Base-by-base conservation (phyloP, 2,888 invertebrate genomes). In the Clivina fossor region DNA sequence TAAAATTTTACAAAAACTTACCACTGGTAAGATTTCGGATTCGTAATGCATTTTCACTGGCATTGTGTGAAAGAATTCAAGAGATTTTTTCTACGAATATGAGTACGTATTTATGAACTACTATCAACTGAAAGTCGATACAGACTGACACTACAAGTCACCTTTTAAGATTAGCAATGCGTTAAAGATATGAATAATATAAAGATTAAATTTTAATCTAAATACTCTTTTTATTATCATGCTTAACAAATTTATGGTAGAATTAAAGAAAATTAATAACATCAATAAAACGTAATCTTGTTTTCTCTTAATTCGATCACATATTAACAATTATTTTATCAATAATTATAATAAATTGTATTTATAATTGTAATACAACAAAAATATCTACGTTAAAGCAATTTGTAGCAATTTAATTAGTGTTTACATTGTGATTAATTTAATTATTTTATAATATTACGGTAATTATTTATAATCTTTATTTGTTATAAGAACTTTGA, bases 131-230 rank as follows among this genome's bases (percentile, higher is more conserved):
- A 38, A 38, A 37, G 32, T 38, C n/a, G 11, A 28, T 26, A 28
- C 15, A 46, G 18, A 46, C 46, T 46, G 19, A 24, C 26, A 9
- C 22, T 9, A 20, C 28, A 19, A 22, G 19, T 4, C 16, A 24
- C 9, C 13, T 2, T n/a, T 18, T 19, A 46, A 49, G 49, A 49
- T 49, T 49, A 49, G 18, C 20, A 22, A 28, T 18, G 18, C 38
- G 20, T 15, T 38, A 11, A 32, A 46, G 49, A 49, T 49, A 49
- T 38, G 38, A 28, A 24, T 24, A n/a, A 16, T 33, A 33, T 33
- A 16, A 9, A 16, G 28, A 40, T 49, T 38, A 49, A 38, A 38
- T 18, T 15, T 19, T 22, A 35, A 37, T 24, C 37, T 24, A n/a
- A n/a, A n/a, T n/a, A n/a, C n/a, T n/a, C n/a, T n/a, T n/a, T n/a